A percentile compares a stretch with the other conserved stretches of the same genome.
phyloP scores from a whole-genome alignment of 2,797 vertebrate species.

The Threskiornis aethiopicus region DNA sequence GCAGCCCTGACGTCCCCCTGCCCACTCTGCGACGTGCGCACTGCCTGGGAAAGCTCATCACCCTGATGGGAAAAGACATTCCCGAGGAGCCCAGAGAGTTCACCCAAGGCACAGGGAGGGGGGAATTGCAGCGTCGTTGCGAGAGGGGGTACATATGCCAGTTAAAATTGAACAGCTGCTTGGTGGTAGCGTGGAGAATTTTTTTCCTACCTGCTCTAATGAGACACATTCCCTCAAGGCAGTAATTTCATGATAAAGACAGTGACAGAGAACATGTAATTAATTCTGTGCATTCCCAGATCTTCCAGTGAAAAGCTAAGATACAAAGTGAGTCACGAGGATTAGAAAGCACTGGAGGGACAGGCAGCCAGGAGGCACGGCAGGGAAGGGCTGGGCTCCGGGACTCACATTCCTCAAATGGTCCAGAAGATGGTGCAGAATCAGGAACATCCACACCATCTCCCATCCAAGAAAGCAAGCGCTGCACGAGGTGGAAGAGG shows the following conservation, averaged over 20 bases:
- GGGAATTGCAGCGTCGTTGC: rapidly evolving
- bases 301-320: background rate
- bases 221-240: background rate
- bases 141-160: rapidly evolving
- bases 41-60: background rate
- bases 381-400: background rate
- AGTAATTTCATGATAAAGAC: background rate
- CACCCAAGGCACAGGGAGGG: background rate
- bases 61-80: background rate
- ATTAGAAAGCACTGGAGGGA: background rate
- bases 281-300: background rate
- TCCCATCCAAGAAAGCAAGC: background rate
- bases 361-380: rapidly evolving
- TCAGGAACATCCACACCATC: background rate
- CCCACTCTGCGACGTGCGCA: rapidly evolving
- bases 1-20: background rate
- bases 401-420: background rate
- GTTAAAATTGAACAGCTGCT: background rate
- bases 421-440: background rate
- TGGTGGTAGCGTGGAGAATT: no score
- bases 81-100: rapidly evolving
- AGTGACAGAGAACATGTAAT: background rate
- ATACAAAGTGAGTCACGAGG: background rate
- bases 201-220: background rate
- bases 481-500: rapidly evolving